A percentile compares a stretch with the other conserved stretches of the same genome.
Evolutionary conservation across 2,797 vertebrate species (phyloP).

Genomic region (Buphagus erythrorhynchus): DNA sequence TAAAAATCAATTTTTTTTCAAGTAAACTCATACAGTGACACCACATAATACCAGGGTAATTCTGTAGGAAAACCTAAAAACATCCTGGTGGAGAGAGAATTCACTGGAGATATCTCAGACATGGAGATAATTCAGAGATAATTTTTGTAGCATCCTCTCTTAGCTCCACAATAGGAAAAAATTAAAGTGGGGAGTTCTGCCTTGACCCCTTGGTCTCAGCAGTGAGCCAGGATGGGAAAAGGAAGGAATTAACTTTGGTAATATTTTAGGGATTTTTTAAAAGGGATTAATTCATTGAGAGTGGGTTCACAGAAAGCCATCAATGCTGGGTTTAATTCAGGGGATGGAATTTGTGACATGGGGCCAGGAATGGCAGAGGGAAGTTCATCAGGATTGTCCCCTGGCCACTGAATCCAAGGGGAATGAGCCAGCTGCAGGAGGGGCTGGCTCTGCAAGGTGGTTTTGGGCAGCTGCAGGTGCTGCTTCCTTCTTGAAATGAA

Average conservation of each 20-base stretch:
- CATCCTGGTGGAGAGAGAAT: neutral
- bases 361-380: neutral
- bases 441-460: neutral
- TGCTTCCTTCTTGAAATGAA: neutral
- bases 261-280: neutral
- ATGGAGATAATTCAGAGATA: fast-evolving
- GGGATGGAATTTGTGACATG: neutral
- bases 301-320: neutral
- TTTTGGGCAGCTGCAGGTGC: neutral
- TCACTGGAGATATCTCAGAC: too few species aligned
- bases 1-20: neutral
- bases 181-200: neutral
- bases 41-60: neutral
- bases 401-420: neutral
- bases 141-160: neutral
- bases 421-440: neutral
- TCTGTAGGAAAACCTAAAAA: neutral
- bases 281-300: neutral
- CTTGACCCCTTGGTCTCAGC: neutral
- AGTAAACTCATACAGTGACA: neutral
- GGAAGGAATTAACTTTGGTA: neutral
- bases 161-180: neutral
- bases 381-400: neutral
- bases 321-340: neutral
- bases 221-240: neutral